These are phyloP conservation scores for Pseudomugil tenellus DNA, from an alignment of 2,797 vertebrate genomes.

Conservation along the genomic window DNA sequence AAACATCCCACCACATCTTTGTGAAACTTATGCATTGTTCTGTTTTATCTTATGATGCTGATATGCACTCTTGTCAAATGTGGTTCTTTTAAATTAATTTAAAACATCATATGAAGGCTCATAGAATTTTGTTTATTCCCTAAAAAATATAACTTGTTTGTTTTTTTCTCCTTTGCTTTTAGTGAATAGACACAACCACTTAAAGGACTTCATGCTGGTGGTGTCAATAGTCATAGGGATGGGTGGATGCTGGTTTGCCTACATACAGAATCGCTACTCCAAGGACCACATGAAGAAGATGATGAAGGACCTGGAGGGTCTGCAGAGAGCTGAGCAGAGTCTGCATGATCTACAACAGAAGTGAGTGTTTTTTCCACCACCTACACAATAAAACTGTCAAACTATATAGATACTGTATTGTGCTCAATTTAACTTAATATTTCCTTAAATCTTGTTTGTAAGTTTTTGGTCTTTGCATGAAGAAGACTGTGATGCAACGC, in stretches of 20 bases:
- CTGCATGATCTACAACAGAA: constrained; percentile 97
- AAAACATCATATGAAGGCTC: not conserved
- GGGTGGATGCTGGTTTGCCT: constrained; percentile 99
- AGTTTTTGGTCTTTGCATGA: too few species aligned
- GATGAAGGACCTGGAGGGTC: constrained; percentile 97
- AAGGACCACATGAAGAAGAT: constrained; percentile 99
- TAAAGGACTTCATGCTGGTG: constrained; percentile 99
- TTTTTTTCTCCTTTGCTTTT: constrained; percentile 26
- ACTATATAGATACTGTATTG: not conserved
- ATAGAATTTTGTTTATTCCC: not conserved
- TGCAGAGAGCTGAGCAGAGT: constrained; percentile 96
- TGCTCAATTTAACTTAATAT: not conserved
- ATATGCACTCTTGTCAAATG: not conserved
- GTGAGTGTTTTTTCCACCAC: constrained; percentile 77
- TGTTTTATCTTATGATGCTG: constrained; percentile 3
- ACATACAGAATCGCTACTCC: constrained; percentile 98
- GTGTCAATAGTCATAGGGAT: constrained; percentile 99
- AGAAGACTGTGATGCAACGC: too few species aligned
- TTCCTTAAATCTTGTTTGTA: not conserved
- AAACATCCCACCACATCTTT: constrained; percentile 33
- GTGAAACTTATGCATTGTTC: constrained; percentile 14
- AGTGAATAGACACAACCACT: constrained; percentile 97
- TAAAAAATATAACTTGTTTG: not conserved
- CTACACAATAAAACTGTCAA: constrained; percentile 18
- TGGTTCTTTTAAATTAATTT: not conserved